phyloP scores from a whole-genome alignment of 2,888 invertebrate genomes.

The Pristionchus japonicus region DNA sequence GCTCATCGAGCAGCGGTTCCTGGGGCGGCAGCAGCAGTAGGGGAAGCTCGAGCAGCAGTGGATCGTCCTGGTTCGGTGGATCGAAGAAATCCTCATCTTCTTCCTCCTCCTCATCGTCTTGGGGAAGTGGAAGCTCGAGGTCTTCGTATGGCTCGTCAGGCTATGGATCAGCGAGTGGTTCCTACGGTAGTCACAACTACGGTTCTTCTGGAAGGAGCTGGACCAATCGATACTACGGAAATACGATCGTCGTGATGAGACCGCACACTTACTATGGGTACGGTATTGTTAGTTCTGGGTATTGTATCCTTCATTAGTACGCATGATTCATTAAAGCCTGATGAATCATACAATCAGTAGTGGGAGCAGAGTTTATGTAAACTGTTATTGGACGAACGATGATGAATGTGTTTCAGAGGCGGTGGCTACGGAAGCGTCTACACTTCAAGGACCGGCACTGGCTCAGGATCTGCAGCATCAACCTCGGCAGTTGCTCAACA shows the following conservation, averaged over 20 bases:
- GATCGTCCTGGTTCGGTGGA: neutral
- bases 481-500: neutral
- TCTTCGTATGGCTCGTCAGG: neutral
- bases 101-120: neutral
- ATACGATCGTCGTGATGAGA: neutral
- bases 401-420: neutral
- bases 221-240: slow-evolving; percentile 7
- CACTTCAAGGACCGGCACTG: neutral
- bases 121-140: neutral
- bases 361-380: too few species aligned
- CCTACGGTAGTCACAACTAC: neutral
- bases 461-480: neutral
- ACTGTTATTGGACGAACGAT: too few species aligned
- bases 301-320: too few species aligned
- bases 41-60: neutral
- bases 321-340: too few species aligned
- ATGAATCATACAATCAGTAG: too few species aligned
- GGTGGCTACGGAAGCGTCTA: neutral
- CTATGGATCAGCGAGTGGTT: neutral
- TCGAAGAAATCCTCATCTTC: too few species aligned
- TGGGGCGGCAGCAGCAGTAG: neutral
- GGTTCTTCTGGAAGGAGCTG: neutral
- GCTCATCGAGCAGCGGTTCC: neutral
- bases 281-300: neutral
- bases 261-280: slow-evolving; percentile 9